These are phyloP conservation scores for Vipera latastei DNA, from an alignment of 2,797 vertebrate species.

Conservation along the genomic window DNA sequence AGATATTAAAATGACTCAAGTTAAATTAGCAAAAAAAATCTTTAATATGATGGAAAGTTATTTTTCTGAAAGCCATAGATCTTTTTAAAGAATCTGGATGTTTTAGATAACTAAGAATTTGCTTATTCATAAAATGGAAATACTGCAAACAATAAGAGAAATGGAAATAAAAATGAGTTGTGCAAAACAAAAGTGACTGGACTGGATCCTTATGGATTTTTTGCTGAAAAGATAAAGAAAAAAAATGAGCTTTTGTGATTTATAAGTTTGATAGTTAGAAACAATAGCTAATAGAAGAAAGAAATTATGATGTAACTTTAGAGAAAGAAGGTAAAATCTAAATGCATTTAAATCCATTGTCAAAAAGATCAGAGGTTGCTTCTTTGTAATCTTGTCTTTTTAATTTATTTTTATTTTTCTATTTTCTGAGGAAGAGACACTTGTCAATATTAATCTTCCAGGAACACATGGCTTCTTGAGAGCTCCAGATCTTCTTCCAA, in stretches of 20 bases:
- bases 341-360: background rate
- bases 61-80: background rate
- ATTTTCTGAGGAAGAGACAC: background rate
- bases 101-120: background rate
- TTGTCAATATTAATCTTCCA: background rate
- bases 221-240: background rate
- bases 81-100: background rate
- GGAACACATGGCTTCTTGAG: background rate
- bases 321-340: background rate
- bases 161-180: background rate
- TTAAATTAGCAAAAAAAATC: background rate
- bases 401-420: background rate
- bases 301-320: background rate
- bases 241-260: background rate
- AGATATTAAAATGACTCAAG: background rate
- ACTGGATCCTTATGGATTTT: background rate
- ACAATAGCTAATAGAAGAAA: background rate
- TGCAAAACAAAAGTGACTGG: background rate
- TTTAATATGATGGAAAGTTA: background rate
- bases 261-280: background rate
- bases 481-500: background rate
- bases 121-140: background rate
- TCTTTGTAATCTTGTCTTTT: background rate
- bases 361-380: background rate
- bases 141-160: background rate